These are phyloP conservation scores for Tokudaia muenninki DNA, from an alignment of 2,797 vertebrate genomes.

Conservation along the genomic window DNA sequence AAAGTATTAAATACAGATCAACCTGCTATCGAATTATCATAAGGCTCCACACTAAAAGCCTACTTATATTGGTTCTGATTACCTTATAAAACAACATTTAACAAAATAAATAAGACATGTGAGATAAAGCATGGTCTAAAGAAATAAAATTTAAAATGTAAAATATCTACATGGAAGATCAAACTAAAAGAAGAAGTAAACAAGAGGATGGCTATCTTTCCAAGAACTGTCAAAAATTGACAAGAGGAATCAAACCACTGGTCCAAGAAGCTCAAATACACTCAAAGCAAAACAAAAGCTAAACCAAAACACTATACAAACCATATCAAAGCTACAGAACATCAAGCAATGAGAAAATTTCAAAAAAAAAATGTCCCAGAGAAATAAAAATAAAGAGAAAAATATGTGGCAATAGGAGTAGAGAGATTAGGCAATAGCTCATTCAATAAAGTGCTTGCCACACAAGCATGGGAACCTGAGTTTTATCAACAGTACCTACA, in stretches of 20 bases:
- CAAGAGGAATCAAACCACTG: neutral
- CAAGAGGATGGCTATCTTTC: neutral
- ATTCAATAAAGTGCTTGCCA: neutral
- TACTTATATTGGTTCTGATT: neutral
- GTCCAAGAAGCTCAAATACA: neutral
- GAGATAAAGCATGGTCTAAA: neutral
- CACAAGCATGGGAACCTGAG: neutral
- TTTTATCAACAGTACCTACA: neutral
- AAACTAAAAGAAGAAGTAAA: neutral
- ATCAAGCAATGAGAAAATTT: neutral
- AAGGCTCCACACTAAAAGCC: neutral
- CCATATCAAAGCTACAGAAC: neutral
- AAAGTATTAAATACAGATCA: neutral
- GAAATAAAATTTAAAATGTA: neutral
- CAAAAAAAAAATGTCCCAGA: constrained; percentile 14
- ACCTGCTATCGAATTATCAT: neutral
- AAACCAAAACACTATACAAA: neutral
- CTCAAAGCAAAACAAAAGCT: neutral
- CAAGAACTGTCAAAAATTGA: neutral
- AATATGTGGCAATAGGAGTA: neutral
- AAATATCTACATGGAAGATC: neutral
- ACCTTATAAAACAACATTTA: neutral
- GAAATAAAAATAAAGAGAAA: neutral
- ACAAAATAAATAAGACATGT: neutral
- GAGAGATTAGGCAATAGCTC: neutral